Percentiles rank a stretch among this genome's conserved stretches.
These are phyloP conservation scores for Psophia crepitans DNA, from an alignment of 2,113 vertebrate species.

Conservation along the genomic window DNA sequence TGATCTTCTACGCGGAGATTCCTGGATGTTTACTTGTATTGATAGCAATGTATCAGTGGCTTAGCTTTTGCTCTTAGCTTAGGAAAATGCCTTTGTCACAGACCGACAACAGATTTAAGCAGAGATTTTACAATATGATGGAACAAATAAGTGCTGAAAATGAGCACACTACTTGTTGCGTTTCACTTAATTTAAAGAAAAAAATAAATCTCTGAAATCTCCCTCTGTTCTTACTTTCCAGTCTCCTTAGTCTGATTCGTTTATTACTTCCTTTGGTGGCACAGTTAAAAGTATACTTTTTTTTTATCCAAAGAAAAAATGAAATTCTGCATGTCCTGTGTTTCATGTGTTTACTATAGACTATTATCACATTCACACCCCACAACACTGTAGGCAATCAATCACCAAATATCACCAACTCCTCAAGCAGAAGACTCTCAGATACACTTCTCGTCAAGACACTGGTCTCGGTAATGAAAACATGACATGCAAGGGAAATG, in stretches of 20 bases:
- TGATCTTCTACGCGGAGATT: neutral
- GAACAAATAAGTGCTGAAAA: neutral
- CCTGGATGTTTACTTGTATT: neutral
- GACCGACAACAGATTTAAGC: neutral
- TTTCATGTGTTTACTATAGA: conserved; percentile 9
- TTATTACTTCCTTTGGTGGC: conserved; percentile 33
- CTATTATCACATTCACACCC: conserved; percentile 33
- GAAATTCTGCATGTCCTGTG: conserved; percentile 12
- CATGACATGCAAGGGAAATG: conserved; percentile 6
- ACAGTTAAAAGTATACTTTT: conserved; percentile 21
- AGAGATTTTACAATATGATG: neutral
- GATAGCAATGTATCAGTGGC: neutral
- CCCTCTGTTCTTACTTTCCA: neutral
- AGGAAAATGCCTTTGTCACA: neutral
- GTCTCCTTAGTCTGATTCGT: neutral
- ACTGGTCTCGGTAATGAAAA: conserved; percentile 53
- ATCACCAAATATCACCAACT: conserved; percentile 46
- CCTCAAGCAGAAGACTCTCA: conserved; percentile 23
- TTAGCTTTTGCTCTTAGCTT: neutral
- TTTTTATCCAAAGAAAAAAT: neutral
- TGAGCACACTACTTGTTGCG: neutral
- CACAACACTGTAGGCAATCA: neutral
- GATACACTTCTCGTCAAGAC: conserved; percentile 41
- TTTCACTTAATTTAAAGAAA: conserved; percentile 9
- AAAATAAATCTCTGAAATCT: neutral